phyloP scores from a whole-genome alignment of 2,797 vertebrate species.

The Lates japonicus region DNA sequence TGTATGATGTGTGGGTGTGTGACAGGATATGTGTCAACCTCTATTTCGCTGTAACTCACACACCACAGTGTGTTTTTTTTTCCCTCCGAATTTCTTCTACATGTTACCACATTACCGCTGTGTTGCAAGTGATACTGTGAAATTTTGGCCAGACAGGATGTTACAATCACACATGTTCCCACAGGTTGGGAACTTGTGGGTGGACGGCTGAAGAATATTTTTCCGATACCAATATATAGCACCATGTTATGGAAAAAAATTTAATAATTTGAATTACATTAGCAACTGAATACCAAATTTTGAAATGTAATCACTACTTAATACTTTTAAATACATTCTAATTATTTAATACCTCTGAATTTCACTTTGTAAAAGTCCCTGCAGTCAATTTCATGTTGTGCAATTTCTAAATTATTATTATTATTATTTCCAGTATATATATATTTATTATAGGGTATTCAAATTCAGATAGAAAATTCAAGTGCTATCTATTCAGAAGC shows the following conservation, averaged over 20 bases:
- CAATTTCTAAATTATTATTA: too few relatives aligned
- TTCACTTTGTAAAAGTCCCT: too few relatives aligned
- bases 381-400: too few relatives aligned
- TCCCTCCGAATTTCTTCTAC: not conserved
- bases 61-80: not conserved
- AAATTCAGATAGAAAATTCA: too few relatives aligned
- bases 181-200: not conserved
- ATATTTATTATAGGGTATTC: too few relatives aligned
- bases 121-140: conserved; percentile 30
- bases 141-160: conserved; percentile 45
- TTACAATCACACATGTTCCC: not conserved
- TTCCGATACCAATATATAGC: not conserved
- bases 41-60: not conserved
- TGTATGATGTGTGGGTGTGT: conserved; percentile 30
- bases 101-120: conserved; percentile 17
- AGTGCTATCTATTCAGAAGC: too few relatives aligned
- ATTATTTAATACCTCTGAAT: too few relatives aligned
- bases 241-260: not conserved
- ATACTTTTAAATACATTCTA: too few relatives aligned
- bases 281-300: too few relatives aligned
- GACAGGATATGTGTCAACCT: conserved; percentile 68
- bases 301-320: too few relatives aligned
- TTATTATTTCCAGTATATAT: too few relatives aligned
- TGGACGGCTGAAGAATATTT: not conserved
- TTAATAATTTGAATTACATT: too few relatives aligned